Conservation (phyloP, 2,113 vertebrate species). For the Cochlearius cochlearius region DNA sequence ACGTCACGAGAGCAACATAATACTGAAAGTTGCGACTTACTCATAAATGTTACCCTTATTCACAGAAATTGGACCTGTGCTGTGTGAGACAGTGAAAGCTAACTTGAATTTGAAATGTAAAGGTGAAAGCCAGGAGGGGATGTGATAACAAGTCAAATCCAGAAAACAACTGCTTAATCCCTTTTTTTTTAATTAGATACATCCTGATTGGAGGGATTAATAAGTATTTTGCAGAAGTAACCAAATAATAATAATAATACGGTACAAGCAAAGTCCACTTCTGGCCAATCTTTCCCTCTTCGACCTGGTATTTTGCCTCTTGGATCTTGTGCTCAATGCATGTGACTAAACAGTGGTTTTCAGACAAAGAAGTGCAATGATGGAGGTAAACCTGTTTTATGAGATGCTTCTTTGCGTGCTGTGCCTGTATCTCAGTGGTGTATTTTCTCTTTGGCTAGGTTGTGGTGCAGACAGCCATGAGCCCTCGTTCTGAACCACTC, state of each 20-base stretch:
- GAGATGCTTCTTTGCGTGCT: neutral
- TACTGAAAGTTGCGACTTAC: neutral
- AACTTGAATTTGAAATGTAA: neutral
- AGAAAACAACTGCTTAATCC: neutral
- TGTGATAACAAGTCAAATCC: neutral
- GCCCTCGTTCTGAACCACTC: neutral
- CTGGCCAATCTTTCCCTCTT: neutral
- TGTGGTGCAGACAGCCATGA: neutral
- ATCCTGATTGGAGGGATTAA: neutral
- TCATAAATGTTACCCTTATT: neutral
- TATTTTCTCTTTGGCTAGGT: neutral
- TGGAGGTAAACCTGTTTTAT: neutral
- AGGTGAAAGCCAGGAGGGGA: neutral
- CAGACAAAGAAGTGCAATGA: neutral
- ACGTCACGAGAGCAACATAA: neutral
- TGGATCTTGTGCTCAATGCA: neutral
- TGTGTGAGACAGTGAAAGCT: neutral
- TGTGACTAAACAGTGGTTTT: neutral
- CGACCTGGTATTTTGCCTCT: neutral
- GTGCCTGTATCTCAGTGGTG: neutral
- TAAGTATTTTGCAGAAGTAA: neutral
- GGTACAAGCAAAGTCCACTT: neutral
- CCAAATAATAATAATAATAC: neutral
- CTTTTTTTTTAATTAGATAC: neutral
- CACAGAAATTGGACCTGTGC: neutral